phyloP scores from a whole-genome alignment of 2,888 invertebrate genomes.

The Apotomis turbidana region DNA sequence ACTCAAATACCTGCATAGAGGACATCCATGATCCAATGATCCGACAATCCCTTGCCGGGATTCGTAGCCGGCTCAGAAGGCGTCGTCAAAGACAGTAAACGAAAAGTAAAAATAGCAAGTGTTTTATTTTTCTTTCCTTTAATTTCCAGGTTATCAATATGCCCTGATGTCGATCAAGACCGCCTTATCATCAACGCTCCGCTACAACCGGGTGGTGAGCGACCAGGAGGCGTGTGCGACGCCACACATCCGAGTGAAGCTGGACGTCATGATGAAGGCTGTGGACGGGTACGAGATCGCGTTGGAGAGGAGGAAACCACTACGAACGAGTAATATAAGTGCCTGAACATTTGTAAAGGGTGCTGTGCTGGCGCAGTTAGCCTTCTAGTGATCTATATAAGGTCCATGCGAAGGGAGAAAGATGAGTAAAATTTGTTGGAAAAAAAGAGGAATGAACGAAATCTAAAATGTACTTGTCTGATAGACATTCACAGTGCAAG shows the following conservation, averaged over 20 bases:
- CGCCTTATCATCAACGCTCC: conserved; percentile 58
- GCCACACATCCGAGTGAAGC: conserved; percentile 67
- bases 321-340: not conserved
- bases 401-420: no score
- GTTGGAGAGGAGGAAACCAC: conserved; percentile 54
- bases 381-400: no score
- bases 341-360: not conserved
- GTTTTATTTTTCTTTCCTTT: not conserved
- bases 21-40: no score
- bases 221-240: conserved; percentile 56
- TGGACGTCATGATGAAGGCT: conserved; percentile 76
- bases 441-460: no score
- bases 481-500: no score
- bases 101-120: no score
- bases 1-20: no score
- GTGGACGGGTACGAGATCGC: conserved; percentile 66
- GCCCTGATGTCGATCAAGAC: conserved; percentile 75
- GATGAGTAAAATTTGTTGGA: no score
- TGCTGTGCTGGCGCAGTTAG: not conserved
- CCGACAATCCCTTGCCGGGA: no score
- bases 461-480: no score
- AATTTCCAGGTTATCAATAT: conserved; percentile 69
- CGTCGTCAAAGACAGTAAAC: no score
- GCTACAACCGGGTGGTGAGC: conserved; percentile 60
- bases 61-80: no score